A percentile compares a stretch with the other conserved stretches of the same genome.
Conservation (phyloP, 2,113 vertebrate genomes). For the Larimichthys polyactis region DNA sequence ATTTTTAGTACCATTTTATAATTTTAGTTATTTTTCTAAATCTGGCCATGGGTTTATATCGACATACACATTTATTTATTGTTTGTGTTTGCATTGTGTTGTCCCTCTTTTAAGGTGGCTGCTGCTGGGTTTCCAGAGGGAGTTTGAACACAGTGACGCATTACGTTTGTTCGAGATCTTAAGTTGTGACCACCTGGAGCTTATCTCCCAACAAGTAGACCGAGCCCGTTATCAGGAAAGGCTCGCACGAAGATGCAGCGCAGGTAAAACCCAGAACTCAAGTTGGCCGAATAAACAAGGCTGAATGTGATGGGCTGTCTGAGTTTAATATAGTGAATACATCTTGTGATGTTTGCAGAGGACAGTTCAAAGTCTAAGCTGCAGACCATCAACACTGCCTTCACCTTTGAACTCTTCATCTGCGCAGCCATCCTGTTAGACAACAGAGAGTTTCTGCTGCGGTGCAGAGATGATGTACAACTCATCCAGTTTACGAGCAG, state of each 20-base stretch:
- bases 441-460: conserved; percentile 80
- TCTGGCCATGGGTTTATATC: background rate
- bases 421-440: conserved; percentile 86
- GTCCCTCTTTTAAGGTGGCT: conserved; percentile 81
- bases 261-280: conserved; percentile 66
- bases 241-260: conserved; percentile 68
- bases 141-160: conserved; percentile 86
- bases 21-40: background rate
- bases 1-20: background rate
- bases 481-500: conserved; percentile 86
- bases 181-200: conserved; percentile 85
- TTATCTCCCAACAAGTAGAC: conserved; percentile 85
- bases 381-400: conserved; percentile 81
- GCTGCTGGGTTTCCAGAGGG: conserved; percentile 87
- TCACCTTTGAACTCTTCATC: conserved; percentile 88
- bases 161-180: conserved; percentile 87
- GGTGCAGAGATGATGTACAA: conserved; percentile 81
- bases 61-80: background rate
- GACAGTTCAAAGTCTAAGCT: conserved; percentile 60
- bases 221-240: conserved; percentile 80
- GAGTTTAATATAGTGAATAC: background rate
- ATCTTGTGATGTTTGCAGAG: conserved; percentile 62
- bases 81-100: background rate
- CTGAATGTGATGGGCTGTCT: background rate
- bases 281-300: background rate